Evolutionary conservation across 2,888 invertebrate species (phyloP), one percentile per base, ranked within the genome.

Genomic region (Nephrotoma appendiculata): DNA sequence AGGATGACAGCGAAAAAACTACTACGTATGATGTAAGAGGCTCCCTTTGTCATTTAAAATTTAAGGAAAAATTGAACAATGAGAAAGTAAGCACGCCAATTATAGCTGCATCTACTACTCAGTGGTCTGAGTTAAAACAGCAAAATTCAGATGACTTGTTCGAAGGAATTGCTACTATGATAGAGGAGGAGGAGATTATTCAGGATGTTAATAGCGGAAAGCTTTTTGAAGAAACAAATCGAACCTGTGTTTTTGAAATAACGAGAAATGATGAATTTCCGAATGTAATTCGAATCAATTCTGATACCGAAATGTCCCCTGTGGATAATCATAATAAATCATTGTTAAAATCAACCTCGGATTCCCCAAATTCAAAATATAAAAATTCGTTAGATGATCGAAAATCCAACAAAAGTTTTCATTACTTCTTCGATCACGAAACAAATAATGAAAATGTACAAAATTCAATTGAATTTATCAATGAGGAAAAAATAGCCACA

Each of bases 261-360:
- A 86, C 86, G 11, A 86, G 52, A 41, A 86, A 86, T 31, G 45
- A 45, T 31, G 86, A 86, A 31, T 86, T 86, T 41, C 86, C 44
- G n/a, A 86, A 86, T 52, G 41, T 86, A 7, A 86, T 86, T 31
- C 45, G 86, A 48, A 45, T 86, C 31, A 86, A 86, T 86, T 44
- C 31, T 2, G 48, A 86, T 52, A 45, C 31, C 19, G 86, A 86
- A 86, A 86, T 86, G 86, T 86, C 86, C 6, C 86, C 86, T 11
- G n/a, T 84, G n/a, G 42, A n/a, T 5, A 84, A 83, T 41, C 41
- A 11, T 11, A 83, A 42, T 42, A 84, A 42, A 42, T 6, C n/a
- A 42, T 42, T n/a, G 5, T 3, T 11, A 6, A 84, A 84, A 84
- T 42, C 19, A 42, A 7, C 7, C 15, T 41, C 31, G 31, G 19